Evolutionary conservation across 2,797 vertebrate genomes (phyloP).

Genomic region (Crenichthys baileyi): DNA sequence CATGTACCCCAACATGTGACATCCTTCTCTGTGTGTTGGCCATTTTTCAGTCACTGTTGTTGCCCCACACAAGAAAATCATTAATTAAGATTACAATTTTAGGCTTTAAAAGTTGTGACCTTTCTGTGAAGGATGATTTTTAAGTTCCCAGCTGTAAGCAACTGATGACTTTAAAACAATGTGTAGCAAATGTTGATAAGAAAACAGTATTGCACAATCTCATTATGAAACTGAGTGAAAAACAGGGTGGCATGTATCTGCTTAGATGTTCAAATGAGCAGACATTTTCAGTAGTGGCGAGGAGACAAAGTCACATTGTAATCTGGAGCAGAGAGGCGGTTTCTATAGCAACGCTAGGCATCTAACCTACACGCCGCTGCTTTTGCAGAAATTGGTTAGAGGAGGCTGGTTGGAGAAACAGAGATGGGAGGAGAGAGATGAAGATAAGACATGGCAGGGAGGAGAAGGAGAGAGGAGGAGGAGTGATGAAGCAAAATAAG

Average conservation of each 20-base stretch:
- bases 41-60: conserved; percentile 44
- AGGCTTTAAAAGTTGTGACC: conserved; percentile 20
- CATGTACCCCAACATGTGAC: conserved; percentile 35
- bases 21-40: conserved; percentile 15
- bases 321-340: conserved; percentile 75
- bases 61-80: conserved; percentile 3
- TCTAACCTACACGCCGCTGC: conserved; percentile 71
- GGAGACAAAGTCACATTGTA: conserved; percentile 77
- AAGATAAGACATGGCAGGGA: conserved; percentile 65
- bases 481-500: conserved; percentile 45
- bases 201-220: conserved; percentile 23
- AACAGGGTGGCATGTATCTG: conserved; percentile 37
- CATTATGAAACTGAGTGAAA: conserved; percentile 19
- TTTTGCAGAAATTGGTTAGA: conserved; percentile 71
- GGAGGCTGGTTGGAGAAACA: conserved; percentile 62
- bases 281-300: conserved; percentile 52
- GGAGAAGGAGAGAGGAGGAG: conserved; percentile 34
- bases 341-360: conserved; percentile 82
- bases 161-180: conserved; percentile 34
- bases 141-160: conserved; percentile 34
- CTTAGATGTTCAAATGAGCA: conserved; percentile 58
- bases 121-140: conserved; percentile 22
- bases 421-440: conserved; percentile 64
- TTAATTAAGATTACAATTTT: conserved; percentile 13
- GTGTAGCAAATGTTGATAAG: conserved; percentile 9